Percentiles rank a stretch among this genome's conserved stretches.
These are phyloP conservation scores for Lophotis ruficrista DNA, from an alignment of 2,113 vertebrate genomes.

Conservation along the genomic window DNA sequence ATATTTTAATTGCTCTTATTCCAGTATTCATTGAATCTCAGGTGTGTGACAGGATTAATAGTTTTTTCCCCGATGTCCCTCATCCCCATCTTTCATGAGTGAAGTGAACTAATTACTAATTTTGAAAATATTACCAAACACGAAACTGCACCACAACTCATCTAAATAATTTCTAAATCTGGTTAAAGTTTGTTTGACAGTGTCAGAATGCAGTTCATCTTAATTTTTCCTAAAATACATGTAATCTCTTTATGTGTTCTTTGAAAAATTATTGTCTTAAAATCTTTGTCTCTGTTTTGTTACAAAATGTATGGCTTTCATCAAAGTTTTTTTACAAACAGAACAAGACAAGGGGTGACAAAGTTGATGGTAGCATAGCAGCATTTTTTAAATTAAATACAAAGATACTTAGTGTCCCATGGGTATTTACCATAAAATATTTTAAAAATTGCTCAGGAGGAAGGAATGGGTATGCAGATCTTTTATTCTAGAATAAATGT, in stretches of 20 bases:
- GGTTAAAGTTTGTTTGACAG: background rate
- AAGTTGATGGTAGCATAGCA: background rate
- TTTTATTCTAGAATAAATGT: background rate
- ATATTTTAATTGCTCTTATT: background rate
- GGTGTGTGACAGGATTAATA: background rate
- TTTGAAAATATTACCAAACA: background rate
- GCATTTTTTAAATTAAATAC: background rate
- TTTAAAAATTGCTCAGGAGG: background rate
- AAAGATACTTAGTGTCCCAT: background rate
- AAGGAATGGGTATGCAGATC: background rate
- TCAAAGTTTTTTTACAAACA: background rate
- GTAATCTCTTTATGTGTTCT: background rate
- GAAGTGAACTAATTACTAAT: background rate
- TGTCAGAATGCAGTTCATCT: background rate
- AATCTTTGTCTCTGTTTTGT: background rate
- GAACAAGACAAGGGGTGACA: background rate
- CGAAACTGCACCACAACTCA: background rate
- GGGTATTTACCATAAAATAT: background rate
- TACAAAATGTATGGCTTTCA: background rate
- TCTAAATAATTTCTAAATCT: background rate
- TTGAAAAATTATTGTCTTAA: background rate
- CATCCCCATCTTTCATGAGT: background rate
- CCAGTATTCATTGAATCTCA: background rate
- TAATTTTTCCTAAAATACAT: background rate
- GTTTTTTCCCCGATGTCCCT: background rate